These are phyloP conservation scores for Pyralis farinalis DNA, from an alignment of 2,888 invertebrate species.

Conservation along the genomic window DNA sequence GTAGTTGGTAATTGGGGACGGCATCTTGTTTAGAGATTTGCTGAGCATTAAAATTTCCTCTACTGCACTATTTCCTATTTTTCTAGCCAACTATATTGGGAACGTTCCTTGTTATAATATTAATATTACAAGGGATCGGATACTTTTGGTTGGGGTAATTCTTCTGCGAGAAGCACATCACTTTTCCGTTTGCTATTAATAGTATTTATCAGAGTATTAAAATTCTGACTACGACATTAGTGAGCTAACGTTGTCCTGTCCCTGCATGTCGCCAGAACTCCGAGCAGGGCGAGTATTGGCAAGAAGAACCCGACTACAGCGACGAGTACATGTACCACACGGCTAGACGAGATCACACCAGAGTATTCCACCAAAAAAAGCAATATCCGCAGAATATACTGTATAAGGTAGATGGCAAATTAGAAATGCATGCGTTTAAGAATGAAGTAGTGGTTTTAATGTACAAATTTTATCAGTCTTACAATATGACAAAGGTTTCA, in stretches of 20 bases:
- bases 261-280: conserved; percentile 63
- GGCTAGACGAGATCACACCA: conserved; percentile 66
- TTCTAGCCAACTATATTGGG: no score
- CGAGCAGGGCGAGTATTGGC: conserved; percentile 66
- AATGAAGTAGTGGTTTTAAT: neutral
- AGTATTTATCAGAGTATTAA: no score
- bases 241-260: conserved; percentile 51
- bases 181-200: no score
- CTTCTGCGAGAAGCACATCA: no score
- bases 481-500: no score
- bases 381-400: conserved; percentile 76
- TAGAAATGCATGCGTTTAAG: conserved; percentile 15
- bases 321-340: conserved; percentile 79
- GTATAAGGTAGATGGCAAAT: conserved; percentile 63
- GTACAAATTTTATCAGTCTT: neutral
- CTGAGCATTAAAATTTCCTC: no score
- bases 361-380: conserved; percentile 75
- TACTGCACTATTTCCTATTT: no score
- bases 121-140: no score
- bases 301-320: conserved; percentile 70
- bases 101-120: no score
- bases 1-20: no score
- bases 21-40: no score
- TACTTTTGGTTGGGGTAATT: no score
- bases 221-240: neutral